Percentiles rank a stretch among this genome's conserved stretches.
Evolutionary conservation across 2,888 invertebrate genomes (phyloP).

Genomic region (Chrysotoxum bicinctum): DNA sequence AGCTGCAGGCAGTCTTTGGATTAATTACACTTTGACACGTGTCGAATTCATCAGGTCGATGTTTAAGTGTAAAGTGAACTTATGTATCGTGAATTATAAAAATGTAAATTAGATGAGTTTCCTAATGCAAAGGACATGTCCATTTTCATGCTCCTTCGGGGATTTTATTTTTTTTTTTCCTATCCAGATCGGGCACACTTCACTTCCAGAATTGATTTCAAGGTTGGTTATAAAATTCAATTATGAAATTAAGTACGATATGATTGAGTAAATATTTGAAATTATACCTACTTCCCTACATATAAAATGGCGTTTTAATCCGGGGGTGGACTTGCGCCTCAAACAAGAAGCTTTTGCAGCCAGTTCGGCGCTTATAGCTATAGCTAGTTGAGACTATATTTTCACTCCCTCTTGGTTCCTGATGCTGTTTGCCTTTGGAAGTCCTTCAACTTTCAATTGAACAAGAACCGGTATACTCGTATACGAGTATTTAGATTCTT

Average conservation of each 20-base stretch:
- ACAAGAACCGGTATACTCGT: neutral
- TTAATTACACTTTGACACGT: constrained; percentile 67
- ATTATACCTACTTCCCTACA: neutral
- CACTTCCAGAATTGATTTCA: constrained; percentile 21
- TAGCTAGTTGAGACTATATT: too few species aligned
- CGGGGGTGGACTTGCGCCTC: neutral
- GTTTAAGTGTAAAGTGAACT: constrained; percentile 39
- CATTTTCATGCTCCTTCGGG: constrained; percentile 58
- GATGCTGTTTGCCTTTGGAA: too few species aligned
- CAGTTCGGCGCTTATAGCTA: too few species aligned
- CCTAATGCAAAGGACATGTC: constrained; percentile 61
- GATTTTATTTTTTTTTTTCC: constrained; percentile 8
- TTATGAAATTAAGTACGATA: constrained; percentile 16
- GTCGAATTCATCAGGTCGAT: constrained; percentile 66
- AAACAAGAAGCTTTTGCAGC: neutral
- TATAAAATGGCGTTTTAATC: neutral
- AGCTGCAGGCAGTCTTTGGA: constrained; percentile 42
- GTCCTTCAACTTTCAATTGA: too few species aligned
- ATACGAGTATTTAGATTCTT: too few species aligned
- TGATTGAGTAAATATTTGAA: neutral
- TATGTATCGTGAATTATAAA: constrained; percentile 1
- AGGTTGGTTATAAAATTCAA: constrained; percentile 54
- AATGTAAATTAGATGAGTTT: constrained; percentile 53
- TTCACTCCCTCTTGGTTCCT: neutral
- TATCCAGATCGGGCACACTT: constrained; percentile 28